Evolutionary conservation across 1,140 invertebrate species (phyloP).

Genomic region (Mamestra configurata): DNA sequence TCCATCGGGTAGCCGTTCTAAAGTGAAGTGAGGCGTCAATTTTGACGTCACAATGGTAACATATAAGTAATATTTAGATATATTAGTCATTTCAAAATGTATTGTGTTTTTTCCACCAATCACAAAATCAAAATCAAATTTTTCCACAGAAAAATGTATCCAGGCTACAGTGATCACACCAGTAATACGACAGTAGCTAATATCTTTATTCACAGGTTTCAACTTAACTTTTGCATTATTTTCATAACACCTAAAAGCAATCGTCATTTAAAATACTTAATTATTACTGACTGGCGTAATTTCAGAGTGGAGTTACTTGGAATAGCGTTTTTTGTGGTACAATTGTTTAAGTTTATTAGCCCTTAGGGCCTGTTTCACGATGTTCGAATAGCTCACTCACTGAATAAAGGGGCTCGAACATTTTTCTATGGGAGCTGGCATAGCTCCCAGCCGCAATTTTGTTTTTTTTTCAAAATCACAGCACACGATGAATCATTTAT

Average conservation of each 20-base stretch:
- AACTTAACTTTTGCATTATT: conserved; percentile 77
- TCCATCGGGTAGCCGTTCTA: conserved; percentile 65
- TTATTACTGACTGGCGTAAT: too few species aligned
- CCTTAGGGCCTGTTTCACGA: too few species aligned
- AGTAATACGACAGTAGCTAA: conserved; percentile 76
- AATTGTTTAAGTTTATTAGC: too few species aligned
- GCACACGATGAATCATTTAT: too few species aligned
- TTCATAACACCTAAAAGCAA: conserved; percentile 75
- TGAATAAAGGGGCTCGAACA: too few species aligned
- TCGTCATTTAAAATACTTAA: neutral
- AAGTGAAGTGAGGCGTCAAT: conserved; percentile 71
- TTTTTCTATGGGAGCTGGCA: too few species aligned
- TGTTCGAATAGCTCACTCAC: too few species aligned
- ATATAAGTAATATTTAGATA: conserved; percentile 77
- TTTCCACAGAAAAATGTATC: conserved; percentile 77
- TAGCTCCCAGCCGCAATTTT: too few species aligned
- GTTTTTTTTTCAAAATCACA: too few species aligned
- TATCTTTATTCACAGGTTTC: conserved; percentile 75
- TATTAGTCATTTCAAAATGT: conserved; percentile 78
- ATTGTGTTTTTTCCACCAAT: conserved; percentile 65
- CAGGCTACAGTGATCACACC: conserved; percentile 80
- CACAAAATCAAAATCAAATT: conserved; percentile 76
- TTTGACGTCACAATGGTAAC: conserved; percentile 77
- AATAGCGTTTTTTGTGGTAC: too few species aligned
- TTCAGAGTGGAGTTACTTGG: too few species aligned